Percentiles rank a stretch among this genome's conserved stretches.
Evolutionary conservation across 2,797 vertebrate species (phyloP).

Genomic region (Myripristis murdjan): DNA sequence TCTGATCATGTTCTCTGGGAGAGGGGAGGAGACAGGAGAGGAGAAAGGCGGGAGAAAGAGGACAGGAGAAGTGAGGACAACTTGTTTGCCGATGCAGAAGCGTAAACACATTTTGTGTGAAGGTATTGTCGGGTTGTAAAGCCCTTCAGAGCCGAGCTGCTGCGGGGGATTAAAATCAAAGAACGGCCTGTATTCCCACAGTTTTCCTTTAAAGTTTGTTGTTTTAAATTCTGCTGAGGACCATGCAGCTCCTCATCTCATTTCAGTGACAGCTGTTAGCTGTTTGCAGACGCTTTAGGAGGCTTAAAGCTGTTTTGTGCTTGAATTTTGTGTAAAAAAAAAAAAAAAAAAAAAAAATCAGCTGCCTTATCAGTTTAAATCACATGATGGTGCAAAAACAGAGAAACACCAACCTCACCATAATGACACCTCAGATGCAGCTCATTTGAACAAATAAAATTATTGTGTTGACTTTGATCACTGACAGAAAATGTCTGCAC

Average conservation of each 20-base stretch:
- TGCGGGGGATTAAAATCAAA: slow-evolving; percentile 31
- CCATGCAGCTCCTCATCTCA: not conserved
- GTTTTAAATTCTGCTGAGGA: slow-evolving; percentile 10
- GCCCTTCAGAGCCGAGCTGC: slow-evolving; percentile 10
- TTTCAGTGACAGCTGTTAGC: slow-evolving; percentile 12
- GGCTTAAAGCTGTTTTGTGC: slow-evolving; percentile 38
- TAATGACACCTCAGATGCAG: slow-evolving; percentile 29
- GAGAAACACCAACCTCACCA: slow-evolving; percentile 14
- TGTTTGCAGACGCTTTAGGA: slow-evolving; percentile 22
- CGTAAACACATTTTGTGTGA: not conserved
- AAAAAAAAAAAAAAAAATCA: too few species aligned
- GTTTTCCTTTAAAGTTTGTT: not conserved
- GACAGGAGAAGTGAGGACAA: slow-evolving; percentile 1
- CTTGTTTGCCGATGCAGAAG: not conserved
- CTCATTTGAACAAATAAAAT: slow-evolving; percentile 41
- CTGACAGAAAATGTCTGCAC: slow-evolving; percentile 48
- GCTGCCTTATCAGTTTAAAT: slow-evolving; percentile 32
- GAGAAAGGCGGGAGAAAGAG: not conserved
- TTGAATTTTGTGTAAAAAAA: slow-evolving; percentile 27
- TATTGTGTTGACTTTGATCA: slow-evolving; percentile 22
- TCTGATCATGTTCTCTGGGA: not conserved
- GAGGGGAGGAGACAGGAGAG: not conserved
- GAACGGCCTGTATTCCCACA: not conserved
- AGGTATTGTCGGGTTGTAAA: slow-evolving; percentile 19
- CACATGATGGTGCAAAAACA: slow-evolving; percentile 25